Evolutionary conservation across 2,888 invertebrate genomes (phyloP).

Genomic region (Drosophila prolongata): DNA sequence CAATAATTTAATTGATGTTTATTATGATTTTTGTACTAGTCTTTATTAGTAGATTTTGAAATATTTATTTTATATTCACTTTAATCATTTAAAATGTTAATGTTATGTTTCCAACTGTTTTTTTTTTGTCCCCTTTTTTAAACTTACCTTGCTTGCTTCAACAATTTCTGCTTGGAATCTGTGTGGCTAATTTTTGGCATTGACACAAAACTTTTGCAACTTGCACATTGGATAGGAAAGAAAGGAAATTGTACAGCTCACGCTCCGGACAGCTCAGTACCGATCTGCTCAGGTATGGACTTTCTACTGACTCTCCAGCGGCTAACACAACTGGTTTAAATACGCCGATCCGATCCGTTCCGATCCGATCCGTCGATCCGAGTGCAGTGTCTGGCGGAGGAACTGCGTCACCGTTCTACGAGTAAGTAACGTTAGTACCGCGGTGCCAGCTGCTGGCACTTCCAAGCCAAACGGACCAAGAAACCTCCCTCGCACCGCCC

Average conservation of each 20-base stretch:
- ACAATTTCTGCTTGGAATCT: constrained; percentile 70
- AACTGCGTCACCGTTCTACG: constrained; percentile 62
- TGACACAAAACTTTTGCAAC: constrained; percentile 82
- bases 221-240: constrained; percentile 63
- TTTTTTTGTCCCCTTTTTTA: background rate
- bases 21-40: too few relatives aligned
- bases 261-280: constrained; percentile 25
- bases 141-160: constrained; percentile 60
- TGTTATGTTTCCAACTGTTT: too few relatives aligned
- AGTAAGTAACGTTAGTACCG: constrained; percentile 12
- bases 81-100: too few relatives aligned
- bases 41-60: too few relatives aligned
- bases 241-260: constrained; percentile 28
- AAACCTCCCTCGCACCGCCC: constrained; percentile 5
- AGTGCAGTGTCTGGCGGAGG: constrained; percentile 24
- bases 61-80: too few relatives aligned
- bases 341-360: constrained; percentile 49
- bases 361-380: constrained; percentile 11
- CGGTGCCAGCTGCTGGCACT: constrained; percentile 18
- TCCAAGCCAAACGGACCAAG: background rate
- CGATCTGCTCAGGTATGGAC: constrained; percentile 63
- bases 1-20: too few relatives aligned
- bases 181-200: constrained; percentile 81
- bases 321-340: constrained; percentile 72
- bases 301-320: constrained; percentile 78